Percentiles rank a stretch among this genome's conserved stretches.
These are phyloP conservation scores for Furnarius figulus DNA, from an alignment of 2,113 vertebrate genomes.

Conservation along the genomic window DNA sequence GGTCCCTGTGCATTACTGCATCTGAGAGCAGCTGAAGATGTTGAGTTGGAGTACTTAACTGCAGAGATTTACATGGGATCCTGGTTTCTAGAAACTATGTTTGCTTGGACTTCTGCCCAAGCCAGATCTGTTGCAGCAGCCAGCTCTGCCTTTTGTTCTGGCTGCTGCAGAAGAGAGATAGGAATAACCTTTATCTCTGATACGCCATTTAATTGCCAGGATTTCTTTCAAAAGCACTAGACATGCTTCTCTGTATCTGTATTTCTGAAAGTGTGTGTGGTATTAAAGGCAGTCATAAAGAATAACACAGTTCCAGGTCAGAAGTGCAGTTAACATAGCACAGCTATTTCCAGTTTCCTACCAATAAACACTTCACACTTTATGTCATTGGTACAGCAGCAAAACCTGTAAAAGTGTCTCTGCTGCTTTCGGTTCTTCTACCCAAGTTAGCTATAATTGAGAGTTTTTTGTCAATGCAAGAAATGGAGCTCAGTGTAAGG, in stretches of 20 bases:
- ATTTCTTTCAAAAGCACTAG: neutral
- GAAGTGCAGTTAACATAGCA: neutral
- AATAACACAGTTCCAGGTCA: neutral
- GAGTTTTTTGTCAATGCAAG: neutral
- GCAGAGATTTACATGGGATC: neutral
- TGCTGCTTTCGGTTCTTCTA: neutral
- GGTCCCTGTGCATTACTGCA: neutral
- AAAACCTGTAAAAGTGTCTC: neutral
- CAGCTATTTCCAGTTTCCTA: neutral
- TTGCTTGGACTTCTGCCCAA: constrained; percentile 24
- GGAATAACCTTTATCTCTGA: neutral
- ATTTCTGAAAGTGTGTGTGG: neutral
- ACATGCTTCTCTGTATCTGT: neutral
- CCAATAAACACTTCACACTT: neutral
- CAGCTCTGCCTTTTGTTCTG: constrained; percentile 27
- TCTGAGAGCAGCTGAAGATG: neutral
- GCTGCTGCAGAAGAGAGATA: neutral
- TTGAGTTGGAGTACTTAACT: neutral
- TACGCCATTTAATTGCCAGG: neutral
- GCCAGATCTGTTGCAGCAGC: neutral
- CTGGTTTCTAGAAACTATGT: neutral
- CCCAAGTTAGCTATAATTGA: neutral
- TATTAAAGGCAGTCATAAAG: neutral
- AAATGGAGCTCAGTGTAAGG: neutral
- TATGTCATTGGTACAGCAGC: neutral